These are phyloP conservation scores for Gari tellinella DNA, from an alignment of 2,888 invertebrate genomes.

Conservation along the genomic window DNA sequence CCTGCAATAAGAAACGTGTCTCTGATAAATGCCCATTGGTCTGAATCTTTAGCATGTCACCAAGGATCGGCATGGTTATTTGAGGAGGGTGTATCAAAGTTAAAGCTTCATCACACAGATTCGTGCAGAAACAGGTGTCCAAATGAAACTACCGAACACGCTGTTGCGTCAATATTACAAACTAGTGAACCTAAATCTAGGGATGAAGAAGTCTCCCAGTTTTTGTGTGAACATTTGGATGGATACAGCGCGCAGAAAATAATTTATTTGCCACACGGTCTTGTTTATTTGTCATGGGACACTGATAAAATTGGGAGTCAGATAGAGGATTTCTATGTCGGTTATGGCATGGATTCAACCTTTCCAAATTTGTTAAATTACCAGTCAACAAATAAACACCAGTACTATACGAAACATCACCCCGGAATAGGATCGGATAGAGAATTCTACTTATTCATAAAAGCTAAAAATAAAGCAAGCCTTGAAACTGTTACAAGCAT, in stretches of 20 bases:
- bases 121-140: neutral
- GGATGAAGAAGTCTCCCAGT: slow-evolving; percentile 34
- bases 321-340: slow-evolving; percentile 55
- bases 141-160: neutral
- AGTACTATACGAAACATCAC: slow-evolving; percentile 31
- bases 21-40: slow-evolving; percentile 37
- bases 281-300: slow-evolving; percentile 53
- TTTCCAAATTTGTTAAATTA: slow-evolving; percentile 48
- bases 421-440: slow-evolving; percentile 46
- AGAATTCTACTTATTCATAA: slow-evolving; percentile 53
- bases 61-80: slow-evolving; percentile 11
- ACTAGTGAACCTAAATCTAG: too few species aligned
- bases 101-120: neutral
- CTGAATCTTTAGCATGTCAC: slow-evolving; percentile 13
- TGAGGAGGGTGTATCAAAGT: neutral
- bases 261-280: slow-evolving; percentile 55
- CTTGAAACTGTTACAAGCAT: slow-evolving; percentile 24
- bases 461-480: slow-evolving; percentile 56
- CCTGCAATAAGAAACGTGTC: slow-evolving; percentile 45
- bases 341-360: slow-evolving; percentile 45
- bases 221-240: slow-evolving; percentile 21
- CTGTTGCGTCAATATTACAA: too few species aligned
- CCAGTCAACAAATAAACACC: slow-evolving; percentile 9
- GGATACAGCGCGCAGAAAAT: slow-evolving; percentile 16
- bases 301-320: slow-evolving; percentile 48